Percentiles rank a stretch among this genome's conserved stretches.
Evolutionary conservation across 2,888 invertebrate genomes (phyloP).

Genomic region (Amphipoea oculea): DNA sequence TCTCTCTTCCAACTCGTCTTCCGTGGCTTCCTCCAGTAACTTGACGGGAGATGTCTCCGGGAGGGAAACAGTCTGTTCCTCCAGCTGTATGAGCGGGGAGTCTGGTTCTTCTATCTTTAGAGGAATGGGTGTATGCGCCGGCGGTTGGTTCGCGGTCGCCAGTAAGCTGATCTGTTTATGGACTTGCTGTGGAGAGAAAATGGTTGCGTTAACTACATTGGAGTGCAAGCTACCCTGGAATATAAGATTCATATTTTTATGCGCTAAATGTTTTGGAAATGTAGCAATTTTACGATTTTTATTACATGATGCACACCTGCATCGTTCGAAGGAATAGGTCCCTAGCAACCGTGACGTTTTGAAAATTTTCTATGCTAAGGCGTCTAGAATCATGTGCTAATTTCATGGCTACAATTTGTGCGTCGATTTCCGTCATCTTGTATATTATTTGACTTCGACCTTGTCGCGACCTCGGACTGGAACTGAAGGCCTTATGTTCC

Average conservation of each 20-base stretch:
- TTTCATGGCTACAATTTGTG: background rate
- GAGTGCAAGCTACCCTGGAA: background rate
- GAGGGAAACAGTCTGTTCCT: conserved; percentile 50
- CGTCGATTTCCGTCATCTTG: background rate
- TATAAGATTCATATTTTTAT: background rate
- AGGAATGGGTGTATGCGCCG: conserved; percentile 5
- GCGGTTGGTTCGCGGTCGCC: conserved; percentile 67
- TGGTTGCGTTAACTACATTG: background rate
- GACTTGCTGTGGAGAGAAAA: conserved; percentile 70
- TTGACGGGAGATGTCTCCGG: conserved; percentile 40
- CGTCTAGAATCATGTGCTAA: background rate
- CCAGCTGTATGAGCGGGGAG: conserved; percentile 28
- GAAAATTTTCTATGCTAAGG: background rate
- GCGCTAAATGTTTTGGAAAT: background rate
- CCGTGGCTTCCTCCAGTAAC: conserved; percentile 54
- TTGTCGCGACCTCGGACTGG: background rate
- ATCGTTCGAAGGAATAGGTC: background rate
- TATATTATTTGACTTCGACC: background rate
- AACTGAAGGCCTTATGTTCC: background rate
- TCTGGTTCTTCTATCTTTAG: conserved; percentile 20
- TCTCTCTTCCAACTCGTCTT: conserved; percentile 73
- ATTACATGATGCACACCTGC: background rate
- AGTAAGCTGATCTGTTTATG: conserved; percentile 83
- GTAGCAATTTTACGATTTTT: background rate
- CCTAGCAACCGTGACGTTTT: background rate